Conservation (phyloP, 2,888 invertebrate genomes). For the Cheilosia vernalis region DNA sequence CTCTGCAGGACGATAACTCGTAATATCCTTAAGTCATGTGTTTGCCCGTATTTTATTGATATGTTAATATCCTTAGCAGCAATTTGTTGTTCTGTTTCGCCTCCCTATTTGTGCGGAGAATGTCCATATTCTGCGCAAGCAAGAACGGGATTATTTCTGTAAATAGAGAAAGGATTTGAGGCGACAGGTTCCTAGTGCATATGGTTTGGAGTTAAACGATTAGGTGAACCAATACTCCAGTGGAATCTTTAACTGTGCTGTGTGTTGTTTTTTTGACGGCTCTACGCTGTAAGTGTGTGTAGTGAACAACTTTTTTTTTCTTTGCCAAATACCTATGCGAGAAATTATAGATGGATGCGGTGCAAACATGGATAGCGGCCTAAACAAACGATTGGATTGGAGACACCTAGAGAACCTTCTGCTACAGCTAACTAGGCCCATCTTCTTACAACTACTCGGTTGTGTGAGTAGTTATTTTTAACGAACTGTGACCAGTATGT, state of each 20-base stretch:
- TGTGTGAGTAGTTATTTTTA: too few relatives aligned
- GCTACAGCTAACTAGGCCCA: too few relatives aligned
- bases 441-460: too few relatives aligned
- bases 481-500: too few relatives aligned
- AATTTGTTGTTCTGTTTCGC: constrained; percentile 24
- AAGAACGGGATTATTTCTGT: constrained; percentile 32
- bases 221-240: background rate
- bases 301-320: too few relatives aligned
- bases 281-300: background rate
- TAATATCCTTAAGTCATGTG: constrained; percentile 53
- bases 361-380: too few relatives aligned
- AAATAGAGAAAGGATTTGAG: constrained; percentile 17
- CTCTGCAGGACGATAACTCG: constrained; percentile 44
- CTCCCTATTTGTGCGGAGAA: constrained; percentile 5
- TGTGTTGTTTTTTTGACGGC: background rate
- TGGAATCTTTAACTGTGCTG: background rate
- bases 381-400: too few relatives aligned
- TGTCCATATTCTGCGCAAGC: constrained; percentile 14
- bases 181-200: background rate
- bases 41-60: constrained; percentile 65
- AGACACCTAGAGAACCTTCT: too few relatives aligned
- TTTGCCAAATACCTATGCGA: too few relatives aligned
- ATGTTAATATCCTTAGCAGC: constrained; percentile 64
- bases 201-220: background rate
- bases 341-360: too few relatives aligned